Conservation (phyloP, 2,113 vertebrate genomes). For the Cochlearius cochlearius region DNA sequence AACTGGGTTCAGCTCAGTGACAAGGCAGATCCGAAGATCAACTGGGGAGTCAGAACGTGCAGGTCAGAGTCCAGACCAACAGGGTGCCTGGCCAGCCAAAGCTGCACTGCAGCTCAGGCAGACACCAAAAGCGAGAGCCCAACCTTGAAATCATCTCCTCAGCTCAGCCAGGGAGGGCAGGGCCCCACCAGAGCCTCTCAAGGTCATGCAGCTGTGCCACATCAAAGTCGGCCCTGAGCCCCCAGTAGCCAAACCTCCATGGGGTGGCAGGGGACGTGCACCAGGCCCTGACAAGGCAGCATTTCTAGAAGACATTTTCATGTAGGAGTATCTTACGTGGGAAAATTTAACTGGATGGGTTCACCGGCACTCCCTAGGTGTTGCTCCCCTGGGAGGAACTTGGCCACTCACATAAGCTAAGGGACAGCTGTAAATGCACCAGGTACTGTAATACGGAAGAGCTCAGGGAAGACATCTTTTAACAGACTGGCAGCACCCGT, state of each 20-base stretch:
- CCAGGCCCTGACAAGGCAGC: background rate
- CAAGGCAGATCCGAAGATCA: background rate
- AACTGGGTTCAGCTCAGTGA: background rate
- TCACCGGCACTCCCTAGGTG: fast-evolving
- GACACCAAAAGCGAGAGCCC: no score
- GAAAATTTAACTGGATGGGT: background rate
- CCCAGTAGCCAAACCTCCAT: background rate
- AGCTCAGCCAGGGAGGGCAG: background rate
- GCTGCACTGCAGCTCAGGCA: background rate
- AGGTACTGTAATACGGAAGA: background rate
- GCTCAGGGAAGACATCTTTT: background rate
- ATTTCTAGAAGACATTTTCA: background rate
- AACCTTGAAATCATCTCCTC: background rate
- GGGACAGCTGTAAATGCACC: background rate
- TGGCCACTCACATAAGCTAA: background rate
- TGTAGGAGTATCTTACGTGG: background rate
- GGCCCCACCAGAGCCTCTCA: fast-evolving
- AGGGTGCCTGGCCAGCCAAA: background rate
- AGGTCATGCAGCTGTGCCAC: no score
- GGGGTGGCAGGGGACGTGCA: fast-evolving
- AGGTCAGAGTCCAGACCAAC: background rate
- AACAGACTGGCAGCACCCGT: background rate
- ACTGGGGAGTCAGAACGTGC: background rate
- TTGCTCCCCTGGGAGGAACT: background rate
- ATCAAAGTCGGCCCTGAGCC: background rate